Evolutionary conservation across 53 echinoderm and acorn worm species (phyloP), one percentile per base, ranked within the genome.

Genomic region (Arbacia lixula): DNA sequence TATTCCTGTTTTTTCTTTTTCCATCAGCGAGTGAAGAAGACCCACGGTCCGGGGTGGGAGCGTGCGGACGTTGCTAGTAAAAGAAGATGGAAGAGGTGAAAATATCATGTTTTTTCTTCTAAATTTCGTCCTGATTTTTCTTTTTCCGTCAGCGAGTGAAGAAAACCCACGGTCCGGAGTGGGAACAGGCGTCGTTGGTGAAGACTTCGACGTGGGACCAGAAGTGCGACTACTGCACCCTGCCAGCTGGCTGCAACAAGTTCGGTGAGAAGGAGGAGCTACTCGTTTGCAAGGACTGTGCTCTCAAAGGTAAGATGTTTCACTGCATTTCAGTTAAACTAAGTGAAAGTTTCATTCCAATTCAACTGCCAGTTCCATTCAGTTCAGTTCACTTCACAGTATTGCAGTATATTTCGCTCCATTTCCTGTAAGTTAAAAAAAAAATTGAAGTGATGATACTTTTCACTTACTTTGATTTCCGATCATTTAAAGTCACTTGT

Each of bases 151-250:
- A 99, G 99, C 88, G 99, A 22, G 88, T 95, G 68, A 90, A 89
- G 85, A 99, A 99, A 67, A 99, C 91, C 6, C 99, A 99, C 77
- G 99, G 99, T 17, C 99, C 99, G 4, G 99, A 99, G 35, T 99
- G 90, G 49, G 94, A 99, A 56, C 93, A 95, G 27, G 94, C 94
- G 54, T 94, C 99, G 1, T 72, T 98, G 35, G 76, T 73, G 38
- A 94, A 94, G 69, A 86, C 88, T 61, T 83, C 91, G 10, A 40
- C 50, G 19, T 84, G 88, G 37, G 90, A 92, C 41, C 92, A 90
- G 19, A 84, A 85, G 35, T 95, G 94, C 54, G 94, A 99, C 85
- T 99, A 99, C 83, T 99, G 99, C 66, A 85, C 92, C 38, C 84
- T 94, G 34, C 90, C 89, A 6, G 92, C 99, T 6, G 90, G 85